Evolutionary conservation across 2,888 invertebrate species (phyloP).

Genomic region (Neelides folsomi): DNA sequence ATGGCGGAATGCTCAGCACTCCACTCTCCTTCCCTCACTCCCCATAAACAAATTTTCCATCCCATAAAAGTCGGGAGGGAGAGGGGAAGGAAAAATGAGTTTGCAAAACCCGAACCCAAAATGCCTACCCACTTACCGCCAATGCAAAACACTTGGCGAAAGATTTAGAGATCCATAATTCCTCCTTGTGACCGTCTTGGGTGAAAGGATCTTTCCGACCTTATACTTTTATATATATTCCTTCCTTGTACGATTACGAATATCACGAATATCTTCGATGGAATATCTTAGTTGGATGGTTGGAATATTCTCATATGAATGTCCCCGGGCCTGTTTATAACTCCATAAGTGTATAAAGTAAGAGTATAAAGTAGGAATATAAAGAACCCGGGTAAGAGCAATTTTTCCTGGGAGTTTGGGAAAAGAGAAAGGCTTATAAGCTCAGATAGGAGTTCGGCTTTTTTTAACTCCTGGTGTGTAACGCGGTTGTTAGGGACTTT

Average conservation of each 20-base stretch:
- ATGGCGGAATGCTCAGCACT: slow-evolving; percentile 4
- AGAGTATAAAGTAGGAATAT: no score
- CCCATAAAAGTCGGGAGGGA: slow-evolving; percentile 13
- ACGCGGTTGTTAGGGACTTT: background rate
- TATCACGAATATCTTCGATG: no score
- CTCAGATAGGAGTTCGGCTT: no score
- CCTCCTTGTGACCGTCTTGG: background rate
- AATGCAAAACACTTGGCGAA: slow-evolving; percentile 13
- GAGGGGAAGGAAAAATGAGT: slow-evolving; percentile 1
- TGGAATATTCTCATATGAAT: no score
- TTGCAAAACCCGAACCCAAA: background rate
- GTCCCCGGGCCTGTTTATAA: no score
- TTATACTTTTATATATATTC: slow-evolving; percentile 1
- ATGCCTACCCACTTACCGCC: slow-evolving; percentile 6
- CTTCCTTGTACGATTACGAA: no score
- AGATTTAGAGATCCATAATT: slow-evolving; percentile 12
- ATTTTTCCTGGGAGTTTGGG: no score
- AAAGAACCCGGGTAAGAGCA: no score
- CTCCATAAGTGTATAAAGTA: no score
- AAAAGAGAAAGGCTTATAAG: no score
- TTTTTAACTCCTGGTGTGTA: background rate
- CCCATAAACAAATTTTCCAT: slow-evolving; percentile 20
- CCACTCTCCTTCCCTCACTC: background rate
- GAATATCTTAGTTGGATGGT: no score
- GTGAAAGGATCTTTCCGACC: background rate